Evolutionary conservation across 2,113 vertebrate species (phyloP).

Genomic region (Neogobius melanostomus): DNA sequence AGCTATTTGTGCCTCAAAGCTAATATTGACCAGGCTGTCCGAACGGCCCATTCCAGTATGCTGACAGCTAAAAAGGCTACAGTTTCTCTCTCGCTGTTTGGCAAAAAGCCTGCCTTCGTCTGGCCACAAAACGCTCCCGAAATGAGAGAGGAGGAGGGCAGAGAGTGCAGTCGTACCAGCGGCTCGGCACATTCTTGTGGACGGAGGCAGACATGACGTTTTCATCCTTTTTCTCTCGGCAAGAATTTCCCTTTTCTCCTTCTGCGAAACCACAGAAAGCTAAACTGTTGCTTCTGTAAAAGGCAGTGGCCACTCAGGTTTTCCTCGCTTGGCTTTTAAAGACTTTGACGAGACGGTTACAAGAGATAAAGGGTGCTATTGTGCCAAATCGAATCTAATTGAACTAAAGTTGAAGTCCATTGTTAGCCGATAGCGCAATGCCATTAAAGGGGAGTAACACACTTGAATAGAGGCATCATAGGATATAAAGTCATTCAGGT

Average conservation of each 20-base stretch:
- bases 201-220: slow-evolving; percentile 62
- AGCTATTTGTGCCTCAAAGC: slow-evolving; percentile 11
- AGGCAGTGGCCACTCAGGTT: neutral
- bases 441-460: no score
- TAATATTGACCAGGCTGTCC: slow-evolving; percentile 46
- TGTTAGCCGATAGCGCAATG: no score
- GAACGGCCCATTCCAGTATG: slow-evolving; percentile 19
- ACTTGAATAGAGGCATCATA: no score
- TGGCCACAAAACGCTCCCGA: slow-evolving; percentile 32
- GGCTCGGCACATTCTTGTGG: slow-evolving; percentile 60
- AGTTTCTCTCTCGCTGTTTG: slow-evolving; percentile 53
- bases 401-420: neutral
- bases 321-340: neutral
- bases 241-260: slow-evolving; percentile 47
- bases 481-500: no score
- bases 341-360: slow-evolving; percentile 38
- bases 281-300: neutral
- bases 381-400: neutral
- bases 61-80: slow-evolving; percentile 20
- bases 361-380: neutral
- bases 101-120: slow-evolving; percentile 16
- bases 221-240: slow-evolving; percentile 46
- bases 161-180: slow-evolving; percentile 22
- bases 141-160: slow-evolving; percentile 6
- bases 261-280: neutral